Base-by-base conservation (phyloP, 2,888 invertebrate genomes). In the Nowickia ferox region DNA sequence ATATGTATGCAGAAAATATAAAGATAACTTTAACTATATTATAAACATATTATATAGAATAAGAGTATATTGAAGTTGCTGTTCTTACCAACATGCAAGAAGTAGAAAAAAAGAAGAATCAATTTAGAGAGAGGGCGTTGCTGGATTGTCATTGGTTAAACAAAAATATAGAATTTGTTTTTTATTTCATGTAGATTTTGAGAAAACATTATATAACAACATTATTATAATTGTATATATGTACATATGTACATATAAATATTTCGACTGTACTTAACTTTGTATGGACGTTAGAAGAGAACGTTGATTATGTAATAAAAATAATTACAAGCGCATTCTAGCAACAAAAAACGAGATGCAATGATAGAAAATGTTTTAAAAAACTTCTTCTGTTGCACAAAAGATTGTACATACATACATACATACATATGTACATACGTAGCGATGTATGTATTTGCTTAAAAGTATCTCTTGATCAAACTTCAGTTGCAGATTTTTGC, bases 71-170 rank as follows among this genome's bases (percentile, higher is more conserved):
- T 59, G 48, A 77, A 77, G 65, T 51, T 66, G 59, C 59, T 78
- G 10, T 84, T 79, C 61, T 69, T 71, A 71, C n/a, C 57, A 80
- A 59, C 65, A 19, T 46, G 17, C 22, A 72, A 46, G 30, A 46
- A 65, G 30, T n/a, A 63, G n/a, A 44, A 66, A 11, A 55, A 51
- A 61, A 40, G 38, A 71, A 30, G 30, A 79, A 71, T 38, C 57
- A 51, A 81, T 42, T 65, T 78, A 53, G 75, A 79, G 65, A 76
- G 79, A 83, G 83, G 86, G 86, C 86, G 86, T 86, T 86, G 83
- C 86, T 83, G 30, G 15, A 76, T 46, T 75, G 65, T 79, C 83
- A 86, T 86, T 86, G 86, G 86, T 66, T 75, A 55, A 65, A 55
- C 19, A 66, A 53, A 61, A 42, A 46, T 53, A 40, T 42, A 53